Conservation (phyloP, 1,140 invertebrate genomes). For the Drosophila azteca region DNA sequence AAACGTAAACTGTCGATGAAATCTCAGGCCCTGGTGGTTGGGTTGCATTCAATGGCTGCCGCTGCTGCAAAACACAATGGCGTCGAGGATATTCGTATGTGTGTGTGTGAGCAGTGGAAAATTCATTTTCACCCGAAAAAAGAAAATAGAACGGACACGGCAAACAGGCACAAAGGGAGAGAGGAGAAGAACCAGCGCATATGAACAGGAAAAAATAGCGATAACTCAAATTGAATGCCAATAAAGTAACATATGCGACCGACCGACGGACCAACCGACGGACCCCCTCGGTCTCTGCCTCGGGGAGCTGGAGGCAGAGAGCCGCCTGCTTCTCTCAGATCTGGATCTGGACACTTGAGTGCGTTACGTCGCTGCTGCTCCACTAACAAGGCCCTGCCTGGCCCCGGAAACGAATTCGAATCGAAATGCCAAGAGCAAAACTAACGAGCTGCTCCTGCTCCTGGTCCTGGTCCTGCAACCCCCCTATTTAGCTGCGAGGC, state of each 20-base stretch:
- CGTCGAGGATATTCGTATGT: not conserved
- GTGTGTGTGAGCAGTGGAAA: constrained; percentile 57
- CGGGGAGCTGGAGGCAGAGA: not conserved
- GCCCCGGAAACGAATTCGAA: constrained; percentile 46
- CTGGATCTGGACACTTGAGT: constrained; percentile 29
- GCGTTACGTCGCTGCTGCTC: constrained; percentile 26
- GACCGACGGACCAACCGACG: not conserved
- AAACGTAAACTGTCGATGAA: constrained; percentile 54
- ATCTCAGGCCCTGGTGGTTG: constrained; percentile 54
- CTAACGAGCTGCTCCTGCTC: constrained; percentile 65
- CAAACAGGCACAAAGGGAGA: not conserved
- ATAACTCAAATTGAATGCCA: constrained; percentile 80
- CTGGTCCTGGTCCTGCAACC: too few relatives aligned
- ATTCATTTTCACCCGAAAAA: constrained; percentile 40
- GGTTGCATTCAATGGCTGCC: constrained; percentile 47
- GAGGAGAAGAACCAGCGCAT: constrained; percentile 51
- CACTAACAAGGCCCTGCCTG: constrained; percentile 63
- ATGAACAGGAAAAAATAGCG: constrained; percentile 79
- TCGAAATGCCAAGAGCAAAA: constrained; percentile 65
- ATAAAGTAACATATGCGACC: constrained; percentile 78
- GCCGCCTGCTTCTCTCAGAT: constrained; percentile 12
- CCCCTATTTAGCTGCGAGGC: constrained; percentile 58
- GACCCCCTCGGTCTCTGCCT: not conserved
- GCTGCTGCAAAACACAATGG: constrained; percentile 37
- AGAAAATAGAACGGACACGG: too few relatives aligned